These are phyloP conservation scores for Urosaurus nigricauda DNA, from an alignment of 2,797 vertebrate species.

Conservation along the genomic window DNA sequence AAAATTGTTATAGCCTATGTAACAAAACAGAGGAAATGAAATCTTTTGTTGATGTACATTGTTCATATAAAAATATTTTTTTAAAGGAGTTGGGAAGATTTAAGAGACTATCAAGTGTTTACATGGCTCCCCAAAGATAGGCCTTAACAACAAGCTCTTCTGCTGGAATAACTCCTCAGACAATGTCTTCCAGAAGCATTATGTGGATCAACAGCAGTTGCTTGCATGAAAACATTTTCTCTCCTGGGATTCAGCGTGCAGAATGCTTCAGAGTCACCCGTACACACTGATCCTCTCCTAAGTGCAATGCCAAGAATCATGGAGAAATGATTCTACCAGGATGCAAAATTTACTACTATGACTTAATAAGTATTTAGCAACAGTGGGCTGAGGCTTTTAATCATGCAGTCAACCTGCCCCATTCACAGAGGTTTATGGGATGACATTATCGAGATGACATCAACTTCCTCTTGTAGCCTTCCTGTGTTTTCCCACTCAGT, in stretches of 20 bases:
- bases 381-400: not conserved
- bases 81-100: not conserved
- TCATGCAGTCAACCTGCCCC: not conserved
- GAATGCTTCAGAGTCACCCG: not conserved
- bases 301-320: not conserved
- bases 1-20: not conserved
- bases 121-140: not conserved
- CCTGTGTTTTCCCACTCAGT: not conserved
- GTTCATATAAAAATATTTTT: not conserved
- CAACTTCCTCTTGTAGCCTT: not conserved
- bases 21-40: not conserved
- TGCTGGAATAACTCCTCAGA: not conserved
- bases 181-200: not conserved
- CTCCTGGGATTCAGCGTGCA: not conserved
- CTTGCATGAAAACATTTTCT: constrained; percentile 17
- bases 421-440: not conserved
- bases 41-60: not conserved
- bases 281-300: constrained; percentile 1
- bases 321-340: constrained; percentile 8
- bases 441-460: not conserved
- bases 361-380: constrained; percentile 1
- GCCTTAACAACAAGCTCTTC: not conserved
- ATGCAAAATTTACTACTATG: not conserved
- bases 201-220: not conserved
- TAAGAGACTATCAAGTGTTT: not conserved